These are phyloP conservation scores for Nomada ferruginata DNA, from an alignment of 2,888 invertebrate genomes.

Conservation along the genomic window DNA sequence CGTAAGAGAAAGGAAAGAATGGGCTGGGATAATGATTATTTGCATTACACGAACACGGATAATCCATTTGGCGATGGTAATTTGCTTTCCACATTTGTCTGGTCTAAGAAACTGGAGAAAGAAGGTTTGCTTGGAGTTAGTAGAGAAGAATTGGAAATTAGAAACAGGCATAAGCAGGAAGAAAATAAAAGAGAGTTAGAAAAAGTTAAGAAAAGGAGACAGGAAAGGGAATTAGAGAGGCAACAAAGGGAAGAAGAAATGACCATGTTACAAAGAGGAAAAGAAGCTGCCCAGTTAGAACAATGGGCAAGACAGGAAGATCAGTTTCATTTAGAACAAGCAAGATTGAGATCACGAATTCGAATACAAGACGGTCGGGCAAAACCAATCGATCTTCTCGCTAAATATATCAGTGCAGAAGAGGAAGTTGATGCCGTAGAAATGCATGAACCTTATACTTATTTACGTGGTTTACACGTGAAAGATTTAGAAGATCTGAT, in stretches of 20 bases:
- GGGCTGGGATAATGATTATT: conserved; percentile 99
- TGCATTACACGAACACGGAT: conserved; percentile 98
- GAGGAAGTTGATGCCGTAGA: conserved; percentile 96
- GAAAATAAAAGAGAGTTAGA: conserved; percentile 97
- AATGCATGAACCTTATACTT: conserved; percentile 99
- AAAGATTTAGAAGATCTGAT: conserved; percentile 97
- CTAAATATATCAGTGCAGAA: conserved; percentile 97
- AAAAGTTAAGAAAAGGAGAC: conserved; percentile 95
- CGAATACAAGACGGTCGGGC: conserved; percentile 98
- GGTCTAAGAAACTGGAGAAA: conserved; percentile 97
- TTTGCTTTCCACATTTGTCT: conserved; percentile 97
- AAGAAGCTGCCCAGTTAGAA: conserved; percentile 95
- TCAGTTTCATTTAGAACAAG: conserved; percentile 98
- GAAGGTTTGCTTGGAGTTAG: conserved; percentile 93
- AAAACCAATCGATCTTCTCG: conserved; percentile 98
- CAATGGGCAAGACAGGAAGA: conserved; percentile 99
- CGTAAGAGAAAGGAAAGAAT: conserved; percentile 94
- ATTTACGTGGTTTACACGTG: conserved; percentile 94
- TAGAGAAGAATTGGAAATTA: conserved; percentile 91
- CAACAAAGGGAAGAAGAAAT: conserved; percentile 93
- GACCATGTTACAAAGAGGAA: conserved; percentile 93
- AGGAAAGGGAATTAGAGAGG: conserved; percentile 95
- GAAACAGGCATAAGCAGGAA: conserved; percentile 94
- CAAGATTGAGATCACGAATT: conserved; percentile 95
- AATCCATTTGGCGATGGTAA: conserved; percentile 99